phyloP scores from a whole-genome alignment of 2,888 invertebrate genomes.

The Helicoverpa assulta region DNA sequence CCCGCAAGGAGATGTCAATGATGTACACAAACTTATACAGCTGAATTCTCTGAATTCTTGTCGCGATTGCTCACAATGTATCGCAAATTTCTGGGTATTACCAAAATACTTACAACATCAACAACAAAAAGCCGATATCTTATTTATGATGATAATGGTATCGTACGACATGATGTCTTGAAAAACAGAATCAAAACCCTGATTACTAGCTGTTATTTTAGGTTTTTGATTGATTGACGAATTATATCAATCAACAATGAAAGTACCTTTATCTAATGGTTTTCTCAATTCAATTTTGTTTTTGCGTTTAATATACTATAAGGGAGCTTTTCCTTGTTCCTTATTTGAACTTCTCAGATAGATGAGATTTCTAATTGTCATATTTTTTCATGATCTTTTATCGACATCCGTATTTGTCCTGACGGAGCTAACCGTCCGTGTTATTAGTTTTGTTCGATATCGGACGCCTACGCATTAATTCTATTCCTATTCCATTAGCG shows the following conservation, averaged over 20 bases:
- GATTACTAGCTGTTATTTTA: slow-evolving; percentile 5
- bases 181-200: neutral
- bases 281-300: slow-evolving; percentile 13
- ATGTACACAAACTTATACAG: slow-evolving; percentile 59
- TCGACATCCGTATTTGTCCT: neutral
- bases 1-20: slow-evolving; percentile 56
- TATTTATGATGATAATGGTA: slow-evolving; percentile 42
- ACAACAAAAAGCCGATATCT: slow-evolving; percentile 38
- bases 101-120: slow-evolving; percentile 36
- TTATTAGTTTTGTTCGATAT: slow-evolving; percentile 29
- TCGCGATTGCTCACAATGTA: slow-evolving; percentile 42
- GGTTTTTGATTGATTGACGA: neutral
- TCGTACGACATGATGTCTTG: slow-evolving; percentile 26
- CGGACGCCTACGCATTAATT: slow-evolving; percentile 23
- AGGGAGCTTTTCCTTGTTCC: slow-evolving; percentile 36
- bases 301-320: neutral
- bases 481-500: slow-evolving; percentile 36
- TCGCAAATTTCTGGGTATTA: slow-evolving; percentile 30
- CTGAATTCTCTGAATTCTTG: slow-evolving; percentile 55
- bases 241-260: neutral
- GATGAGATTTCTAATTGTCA: slow-evolving; percentile 13
- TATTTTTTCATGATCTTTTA: slow-evolving; percentile 13
- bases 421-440: slow-evolving; percentile 26
- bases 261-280: slow-evolving; percentile 15
- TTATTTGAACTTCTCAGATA: slow-evolving; percentile 38